Evolutionary conservation across 2,797 vertebrate species (phyloP).

Genomic region (Chrosomus eos): DNA sequence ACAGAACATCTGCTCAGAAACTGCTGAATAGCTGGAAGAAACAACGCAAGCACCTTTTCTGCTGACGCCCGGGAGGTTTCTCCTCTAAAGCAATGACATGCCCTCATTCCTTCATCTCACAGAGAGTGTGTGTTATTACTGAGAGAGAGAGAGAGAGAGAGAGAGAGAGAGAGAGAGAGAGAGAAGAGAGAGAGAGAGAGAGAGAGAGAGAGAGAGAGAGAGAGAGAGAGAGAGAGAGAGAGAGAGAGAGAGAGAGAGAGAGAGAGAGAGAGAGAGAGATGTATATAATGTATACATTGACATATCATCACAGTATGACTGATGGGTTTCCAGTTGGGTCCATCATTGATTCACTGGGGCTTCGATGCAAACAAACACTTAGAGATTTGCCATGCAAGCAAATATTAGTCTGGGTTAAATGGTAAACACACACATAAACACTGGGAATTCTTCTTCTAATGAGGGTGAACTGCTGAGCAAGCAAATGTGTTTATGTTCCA

Average conservation of each 20-base stretch:
- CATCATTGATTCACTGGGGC: neutral
- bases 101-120: conserved; percentile 45
- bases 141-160: neutral
- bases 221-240: neutral
- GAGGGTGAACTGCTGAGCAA: conserved; percentile 24
- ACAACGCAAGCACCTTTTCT: conserved; percentile 65
- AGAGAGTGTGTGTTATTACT: conserved; percentile 59
- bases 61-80: conserved; percentile 69
- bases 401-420: conserved; percentile 25
- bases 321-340: neutral
- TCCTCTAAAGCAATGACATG: conserved; percentile 69
- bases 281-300: neutral
- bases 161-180: neutral
- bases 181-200: neutral
- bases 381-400: neutral
- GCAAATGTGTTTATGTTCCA: conserved; percentile 26
- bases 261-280: neutral
- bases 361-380: neutral
- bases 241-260: neutral
- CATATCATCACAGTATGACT: neutral
- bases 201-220: neutral
- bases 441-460: conserved; percentile 24
- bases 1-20: conserved; percentile 62
- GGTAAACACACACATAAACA: conserved; percentile 25
- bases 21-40: conserved; percentile 75